phyloP scores from a whole-genome alignment of 2,888 invertebrate species.

The Macroteleia sp. region DNA sequence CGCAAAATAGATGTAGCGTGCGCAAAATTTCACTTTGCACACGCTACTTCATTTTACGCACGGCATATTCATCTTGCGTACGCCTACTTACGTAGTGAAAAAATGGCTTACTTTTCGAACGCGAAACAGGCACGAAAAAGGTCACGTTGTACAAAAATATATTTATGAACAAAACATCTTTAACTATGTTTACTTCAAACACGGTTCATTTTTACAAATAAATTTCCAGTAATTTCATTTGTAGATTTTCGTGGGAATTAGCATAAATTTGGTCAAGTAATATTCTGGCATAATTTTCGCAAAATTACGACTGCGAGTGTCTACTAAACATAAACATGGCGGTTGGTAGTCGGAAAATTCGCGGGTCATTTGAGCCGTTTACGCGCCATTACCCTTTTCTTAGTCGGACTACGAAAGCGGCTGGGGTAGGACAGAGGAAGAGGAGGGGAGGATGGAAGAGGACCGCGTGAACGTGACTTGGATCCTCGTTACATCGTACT shows the following conservation, averaged over 20 bases:
- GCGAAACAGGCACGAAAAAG: no score
- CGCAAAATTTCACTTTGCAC: no score
- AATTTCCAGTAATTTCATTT: constrained; percentile 11
- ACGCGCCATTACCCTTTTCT: constrained; percentile 83
- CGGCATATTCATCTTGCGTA: no score
- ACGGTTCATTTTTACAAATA: no score
- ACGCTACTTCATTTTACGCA: no score
- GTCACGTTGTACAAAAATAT: no score
- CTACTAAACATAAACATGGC: constrained; percentile 78
- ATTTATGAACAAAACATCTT: no score
- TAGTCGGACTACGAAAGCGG: constrained; percentile 60
- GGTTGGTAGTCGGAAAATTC: constrained; percentile 76
- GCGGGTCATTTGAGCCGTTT: constrained; percentile 83
- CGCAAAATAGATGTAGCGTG: no score
- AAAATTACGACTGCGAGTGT: constrained; percentile 57
- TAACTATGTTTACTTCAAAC: no score
- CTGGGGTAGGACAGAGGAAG: neutral
- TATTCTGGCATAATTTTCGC: constrained; percentile 58
- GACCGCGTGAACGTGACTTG: constrained; percentile 71
- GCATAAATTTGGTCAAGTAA: constrained; percentile 58
- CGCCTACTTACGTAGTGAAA: no score
- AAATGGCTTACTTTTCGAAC: no score
- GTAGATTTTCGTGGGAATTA: constrained; percentile 35
- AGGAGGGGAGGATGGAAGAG: constrained; percentile 5
- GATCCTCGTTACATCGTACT: constrained; percentile 72